A percentile compares a stretch with the other conserved stretches of the same genome.
phyloP scores from a whole-genome alignment of 2,888 invertebrate genomes.

The Amphipoea lucens region DNA sequence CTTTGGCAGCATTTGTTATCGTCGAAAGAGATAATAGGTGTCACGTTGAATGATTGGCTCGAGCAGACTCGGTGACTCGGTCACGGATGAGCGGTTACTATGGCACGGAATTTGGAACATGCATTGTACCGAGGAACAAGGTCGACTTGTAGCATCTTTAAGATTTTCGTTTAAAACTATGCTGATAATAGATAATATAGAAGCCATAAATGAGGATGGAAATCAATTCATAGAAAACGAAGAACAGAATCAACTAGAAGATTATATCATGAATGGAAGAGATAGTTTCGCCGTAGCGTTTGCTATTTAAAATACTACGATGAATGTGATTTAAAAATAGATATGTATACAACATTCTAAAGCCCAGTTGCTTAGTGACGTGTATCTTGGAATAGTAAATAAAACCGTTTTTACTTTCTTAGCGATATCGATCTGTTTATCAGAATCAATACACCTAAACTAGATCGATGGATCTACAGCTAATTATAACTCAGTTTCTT shows the following conservation, averaged over 20 bases:
- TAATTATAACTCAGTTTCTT: constrained; percentile 19
- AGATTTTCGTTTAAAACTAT: constrained; percentile 1
- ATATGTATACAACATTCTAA: constrained; percentile 6
- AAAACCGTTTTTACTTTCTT: constrained; percentile 18
- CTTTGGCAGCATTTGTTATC: constrained; percentile 19
- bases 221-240: background rate
- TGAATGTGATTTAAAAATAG: constrained; percentile 33
- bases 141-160: constrained; percentile 21
- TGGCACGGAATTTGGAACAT: constrained; percentile 60
- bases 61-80: constrained; percentile 55
- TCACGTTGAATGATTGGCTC: constrained; percentile 58
- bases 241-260: background rate
- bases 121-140: constrained; percentile 48
- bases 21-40: constrained; percentile 43
- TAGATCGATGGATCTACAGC: constrained; percentile 6
- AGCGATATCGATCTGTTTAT: constrained; percentile 18
- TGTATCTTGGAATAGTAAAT: constrained; percentile 8
- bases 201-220: background rate
- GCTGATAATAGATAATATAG: background rate
- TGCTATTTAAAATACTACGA: constrained; percentile 16
- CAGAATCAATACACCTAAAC: constrained; percentile 32
- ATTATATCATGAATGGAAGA: constrained; percentile 17
- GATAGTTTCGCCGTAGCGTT: background rate
- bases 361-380: constrained; percentile 27
- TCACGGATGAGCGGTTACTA: constrained; percentile 45